Conservation (phyloP, 2,113 vertebrate species). For the Cyprinodon brontotheroides region DNA sequence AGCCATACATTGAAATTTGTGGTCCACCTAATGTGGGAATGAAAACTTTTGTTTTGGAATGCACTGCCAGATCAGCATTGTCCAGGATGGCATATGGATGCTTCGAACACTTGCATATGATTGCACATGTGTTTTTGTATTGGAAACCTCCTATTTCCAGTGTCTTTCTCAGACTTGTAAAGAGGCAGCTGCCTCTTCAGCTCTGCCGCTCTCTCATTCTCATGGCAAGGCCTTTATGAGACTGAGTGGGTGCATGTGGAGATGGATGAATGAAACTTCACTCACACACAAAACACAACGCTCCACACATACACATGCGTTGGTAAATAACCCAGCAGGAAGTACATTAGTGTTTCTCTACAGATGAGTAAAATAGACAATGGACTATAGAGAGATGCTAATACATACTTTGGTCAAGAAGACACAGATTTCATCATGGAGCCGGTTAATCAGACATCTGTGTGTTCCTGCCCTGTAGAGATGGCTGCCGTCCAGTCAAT, state of each 20-base stretch:
- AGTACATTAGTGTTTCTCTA: constrained; percentile 73
- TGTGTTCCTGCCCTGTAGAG: constrained; percentile 60
- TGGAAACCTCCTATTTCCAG: constrained; percentile 63
- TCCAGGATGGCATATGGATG: constrained; percentile 14
- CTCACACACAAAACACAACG: constrained; percentile 49
- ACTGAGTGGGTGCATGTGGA: constrained; percentile 78
- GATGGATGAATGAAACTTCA: constrained; percentile 73
- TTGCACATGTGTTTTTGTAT: constrained; percentile 74
- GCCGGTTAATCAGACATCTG: constrained; percentile 74
- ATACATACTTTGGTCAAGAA: constrained; percentile 68
- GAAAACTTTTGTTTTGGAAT: constrained; percentile 3
- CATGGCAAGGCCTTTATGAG: constrained; percentile 72
- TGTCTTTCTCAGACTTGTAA: constrained; percentile 67
- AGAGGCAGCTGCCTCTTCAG: constrained; percentile 79
- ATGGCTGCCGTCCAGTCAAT: constrained; percentile 70
- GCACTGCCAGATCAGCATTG: constrained; percentile 4
- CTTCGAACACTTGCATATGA: constrained; percentile 48
- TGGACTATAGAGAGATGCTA: constrained; percentile 52
- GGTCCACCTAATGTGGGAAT: not conserved
- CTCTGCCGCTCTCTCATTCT: constrained; percentile 67
- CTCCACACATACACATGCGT: constrained; percentile 50
- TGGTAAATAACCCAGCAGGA: constrained; percentile 77
- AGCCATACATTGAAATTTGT: not conserved
- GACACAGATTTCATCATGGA: constrained; percentile 58
- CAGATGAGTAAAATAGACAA: constrained; percentile 61